Conservation (phyloP, 2,888 invertebrate species). For the Molanna angustata region DNA sequence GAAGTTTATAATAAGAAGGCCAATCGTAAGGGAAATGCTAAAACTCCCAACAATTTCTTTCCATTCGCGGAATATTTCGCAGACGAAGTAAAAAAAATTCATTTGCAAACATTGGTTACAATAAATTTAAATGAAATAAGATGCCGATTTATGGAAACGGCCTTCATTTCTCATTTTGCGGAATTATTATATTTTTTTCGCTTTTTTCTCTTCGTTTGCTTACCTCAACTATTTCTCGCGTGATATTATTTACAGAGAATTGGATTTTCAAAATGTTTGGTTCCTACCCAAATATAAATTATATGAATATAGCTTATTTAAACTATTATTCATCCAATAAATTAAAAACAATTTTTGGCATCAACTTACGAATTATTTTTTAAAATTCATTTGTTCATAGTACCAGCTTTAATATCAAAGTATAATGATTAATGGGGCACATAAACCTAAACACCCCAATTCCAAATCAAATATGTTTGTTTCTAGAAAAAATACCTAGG, state of each 20-base stretch:
- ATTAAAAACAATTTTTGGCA: too few relatives aligned
- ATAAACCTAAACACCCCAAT: too few relatives aligned
- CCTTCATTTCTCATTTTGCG: not conserved
- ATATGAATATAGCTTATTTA: too few relatives aligned
- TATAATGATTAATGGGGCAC: too few relatives aligned
- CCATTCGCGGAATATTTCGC: constrained; percentile 6
- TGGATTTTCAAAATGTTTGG: not conserved
- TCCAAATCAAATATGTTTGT: too few relatives aligned
- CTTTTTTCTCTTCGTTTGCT: not conserved
- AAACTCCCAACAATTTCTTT: constrained; percentile 17
- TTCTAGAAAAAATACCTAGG: too few relatives aligned
- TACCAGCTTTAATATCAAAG: too few relatives aligned
- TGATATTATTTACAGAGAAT: not conserved
- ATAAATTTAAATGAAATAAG: constrained; percentile 24
- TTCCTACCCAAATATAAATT: too few relatives aligned
- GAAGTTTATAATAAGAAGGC: constrained; percentile 31
- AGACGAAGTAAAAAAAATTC: constrained; percentile 22
- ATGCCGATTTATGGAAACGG: constrained; percentile 11
- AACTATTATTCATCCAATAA: too few relatives aligned
- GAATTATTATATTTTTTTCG: not conserved
- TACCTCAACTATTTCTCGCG: not conserved
- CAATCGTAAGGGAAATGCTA: constrained; percentile 21
- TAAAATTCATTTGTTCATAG: too few relatives aligned
- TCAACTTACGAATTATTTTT: too few relatives aligned
- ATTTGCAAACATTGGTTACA: constrained; percentile 20